Base-by-base conservation (phyloP, 2,888 invertebrate genomes). In the Ornithoptera priamus region DNA sequence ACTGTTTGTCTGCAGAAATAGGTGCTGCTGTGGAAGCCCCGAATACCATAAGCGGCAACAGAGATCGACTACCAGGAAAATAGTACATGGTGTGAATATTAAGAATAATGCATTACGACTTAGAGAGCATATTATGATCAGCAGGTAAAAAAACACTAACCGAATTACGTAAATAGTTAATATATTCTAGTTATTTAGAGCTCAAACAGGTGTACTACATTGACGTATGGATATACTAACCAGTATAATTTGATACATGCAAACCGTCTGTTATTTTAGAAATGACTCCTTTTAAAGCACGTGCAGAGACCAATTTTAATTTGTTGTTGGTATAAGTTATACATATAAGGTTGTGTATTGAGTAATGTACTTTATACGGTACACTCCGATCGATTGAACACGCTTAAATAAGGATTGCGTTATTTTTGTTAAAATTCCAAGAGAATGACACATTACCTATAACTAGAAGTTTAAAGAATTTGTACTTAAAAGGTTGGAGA, bases 171-270 rank as follows among this genome's bases (percentile, higher is more conserved):
- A 66, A 65, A 8, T 10, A 30, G 36, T 36, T 59, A 42, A 57
- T 58, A 65, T 36, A 56, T 66, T 50, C 39, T 8, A 59, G 42
- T 39, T 69, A 69, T 61, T 65, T 69, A 59, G 20, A 30, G 1
- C 46, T 65, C 20, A 64, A 65, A 56, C 56, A n/a, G 68, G 61
- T 65, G 42, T 39, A 20, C 65, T 59, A 39, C 50, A 67, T 57
- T 67, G 18, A 62, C 36, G 24, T 56, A 57, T n/a, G n/a, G 30
- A 61, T 65, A 2, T 36, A 1, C 39, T 39, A 22, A 12, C 66
- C 65, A 70, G 30, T 59, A 62, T 36, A 65, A 53, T 22, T 6
- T 50, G 65, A 65, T 12, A 39, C 67, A 17, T 20, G 18, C n/a
- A n/a, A 17, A 17, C 12, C 36, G 12, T 50, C 3, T n/a, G 15